These are phyloP conservation scores for Rallus limicola DNA, from an alignment of 2,113 vertebrate species.

Conservation along the genomic window DNA sequence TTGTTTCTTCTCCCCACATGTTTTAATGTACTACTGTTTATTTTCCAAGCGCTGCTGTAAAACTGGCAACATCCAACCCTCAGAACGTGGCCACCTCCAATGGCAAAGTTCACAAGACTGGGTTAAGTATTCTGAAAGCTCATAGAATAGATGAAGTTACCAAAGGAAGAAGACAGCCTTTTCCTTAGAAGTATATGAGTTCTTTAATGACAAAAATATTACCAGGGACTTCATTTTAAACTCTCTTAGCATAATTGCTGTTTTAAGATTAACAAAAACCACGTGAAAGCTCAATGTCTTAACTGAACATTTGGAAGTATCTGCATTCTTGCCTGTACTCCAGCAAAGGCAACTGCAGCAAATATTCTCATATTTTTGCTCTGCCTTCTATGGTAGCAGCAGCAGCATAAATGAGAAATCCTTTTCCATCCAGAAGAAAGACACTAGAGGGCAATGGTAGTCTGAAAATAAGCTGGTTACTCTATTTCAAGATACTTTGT, in stretches of 20 bases:
- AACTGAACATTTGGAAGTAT: background rate
- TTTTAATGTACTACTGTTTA: background rate
- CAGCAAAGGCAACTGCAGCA: background rate
- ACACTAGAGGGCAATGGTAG: constrained; percentile 63
- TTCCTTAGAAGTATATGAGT: background rate
- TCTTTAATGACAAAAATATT: background rate
- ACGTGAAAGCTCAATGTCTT: background rate
- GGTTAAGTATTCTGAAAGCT: background rate
- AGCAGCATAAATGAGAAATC: background rate
- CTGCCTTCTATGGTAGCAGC: background rate
- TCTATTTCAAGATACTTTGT: background rate
- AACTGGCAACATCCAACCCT: background rate
- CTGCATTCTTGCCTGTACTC: background rate
- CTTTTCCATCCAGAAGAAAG: background rate
- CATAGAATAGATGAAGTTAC: background rate
- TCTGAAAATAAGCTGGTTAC: constrained; percentile 27
- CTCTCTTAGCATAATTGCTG: background rate
- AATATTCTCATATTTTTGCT: background rate
- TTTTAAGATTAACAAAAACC: background rate
- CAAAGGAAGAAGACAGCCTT: background rate
- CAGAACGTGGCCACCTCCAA: background rate
- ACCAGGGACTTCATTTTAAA: background rate
- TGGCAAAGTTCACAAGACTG: background rate
- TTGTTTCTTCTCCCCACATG: too few relatives aligned
- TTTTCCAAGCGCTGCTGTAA: background rate